Base-by-base conservation (phyloP, 1,140 invertebrate species). In the Bicyclus anynana region DNA sequence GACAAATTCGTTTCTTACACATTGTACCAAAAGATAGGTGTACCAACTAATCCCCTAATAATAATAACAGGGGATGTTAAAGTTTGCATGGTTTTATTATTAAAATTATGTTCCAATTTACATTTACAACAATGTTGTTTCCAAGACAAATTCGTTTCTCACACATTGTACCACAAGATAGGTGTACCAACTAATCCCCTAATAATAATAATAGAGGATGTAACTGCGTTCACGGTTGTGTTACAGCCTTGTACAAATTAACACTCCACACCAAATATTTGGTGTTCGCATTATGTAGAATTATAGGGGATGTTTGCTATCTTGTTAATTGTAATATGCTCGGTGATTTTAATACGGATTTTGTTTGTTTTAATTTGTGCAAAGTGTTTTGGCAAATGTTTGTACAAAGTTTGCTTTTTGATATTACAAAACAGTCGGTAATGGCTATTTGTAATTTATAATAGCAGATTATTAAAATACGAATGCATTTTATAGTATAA, bases 151-250 rank as follows among this genome's bases (percentile, higher is more conserved):
- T n/a, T n/a, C n/a, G n/a, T n/a, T n/a, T n/a, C n/a, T 56, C 10
- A 27, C 10, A 14, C 33, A 50, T 61, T 61, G 50, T 2, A 40
- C 55, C 66, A 49, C 20, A 23, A 23, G 23, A 17, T 35, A 35
- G 6, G 35, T 49, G 62, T 42, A 65, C 60, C 14, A 71, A 69
- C 69, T 75, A 75, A 77, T 77, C 69, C 7, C 72, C 69, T 59
- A 70, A 75, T 73, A 69, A 72, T 73, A 69, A 72, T 74, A 64
- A 72, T 69, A 69, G 65, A 44, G 61, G 54, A 48, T 62, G 58
- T 69, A 62, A 66, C 69, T 65, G 67, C 55, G 53, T 70, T 67
- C 29, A 12, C 7, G 29, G 29, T 72, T 60, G 12, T 33, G 38
- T 38, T 60, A 51, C 56, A 49, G 51, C 46, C 65, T 49, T 51